phyloP scores from a whole-genome alignment of 2,888 invertebrate genomes.

The Ptilodon capucinus region DNA sequence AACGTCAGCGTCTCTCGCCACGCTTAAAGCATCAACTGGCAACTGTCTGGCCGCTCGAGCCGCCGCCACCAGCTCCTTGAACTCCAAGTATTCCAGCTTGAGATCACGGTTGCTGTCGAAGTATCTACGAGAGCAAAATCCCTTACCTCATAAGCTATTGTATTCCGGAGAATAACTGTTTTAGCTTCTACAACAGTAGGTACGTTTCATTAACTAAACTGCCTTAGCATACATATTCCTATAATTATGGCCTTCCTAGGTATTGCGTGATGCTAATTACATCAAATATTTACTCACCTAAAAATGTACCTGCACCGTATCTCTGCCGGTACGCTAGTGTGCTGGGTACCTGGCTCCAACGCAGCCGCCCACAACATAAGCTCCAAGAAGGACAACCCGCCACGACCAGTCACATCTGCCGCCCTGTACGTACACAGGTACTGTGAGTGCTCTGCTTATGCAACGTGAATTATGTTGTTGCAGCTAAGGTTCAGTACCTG shows the following conservation, averaged over 20 bases:
- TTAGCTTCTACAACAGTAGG: no score
- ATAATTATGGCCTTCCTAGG: no score
- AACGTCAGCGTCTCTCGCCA: slow-evolving; percentile 79
- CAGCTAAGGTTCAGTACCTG: slow-evolving; percentile 56
- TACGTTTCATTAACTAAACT: no score
- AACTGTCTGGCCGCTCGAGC: slow-evolving; percentile 78
- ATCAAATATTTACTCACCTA: no score
- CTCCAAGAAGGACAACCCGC: slow-evolving; percentile 81
- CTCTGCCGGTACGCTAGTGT: slow-evolving; percentile 85
- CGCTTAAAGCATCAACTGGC: slow-evolving; percentile 74
- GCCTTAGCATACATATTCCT: no score
- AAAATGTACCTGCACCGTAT: slow-evolving; percentile 87
- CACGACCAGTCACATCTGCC: slow-evolving; percentile 77
- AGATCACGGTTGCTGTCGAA: slow-evolving; percentile 80
- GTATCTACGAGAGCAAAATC: slow-evolving; percentile 62
- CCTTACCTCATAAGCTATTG: no score
- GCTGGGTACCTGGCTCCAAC: slow-evolving; percentile 84
- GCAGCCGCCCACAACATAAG: slow-evolving; percentile 84
- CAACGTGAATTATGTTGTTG: background rate
- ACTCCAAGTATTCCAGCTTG: slow-evolving; percentile 80
- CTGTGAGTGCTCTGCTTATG: background rate
- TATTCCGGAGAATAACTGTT: no score
- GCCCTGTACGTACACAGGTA: slow-evolving; percentile 55
- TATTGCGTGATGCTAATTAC: no score
- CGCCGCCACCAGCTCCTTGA: slow-evolving; percentile 81